A percentile compares a stretch with the other conserved stretches of the same genome.
Evolutionary conservation across 2,797 vertebrate species (phyloP).

Genomic region (Diceros bicornis): DNA sequence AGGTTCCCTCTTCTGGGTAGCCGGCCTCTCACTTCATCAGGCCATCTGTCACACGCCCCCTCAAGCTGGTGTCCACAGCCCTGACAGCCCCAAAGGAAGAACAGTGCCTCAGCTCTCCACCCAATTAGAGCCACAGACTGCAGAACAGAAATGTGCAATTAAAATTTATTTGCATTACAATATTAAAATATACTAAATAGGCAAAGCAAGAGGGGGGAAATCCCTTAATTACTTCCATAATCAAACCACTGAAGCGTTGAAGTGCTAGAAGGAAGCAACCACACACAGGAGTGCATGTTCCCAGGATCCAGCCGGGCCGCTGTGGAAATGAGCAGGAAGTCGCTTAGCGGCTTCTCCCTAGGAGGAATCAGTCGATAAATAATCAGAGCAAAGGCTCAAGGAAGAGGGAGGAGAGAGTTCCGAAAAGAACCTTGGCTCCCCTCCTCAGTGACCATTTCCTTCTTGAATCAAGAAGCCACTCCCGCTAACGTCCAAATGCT

Average conservation of each 20-base stretch:
- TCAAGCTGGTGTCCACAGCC: not conserved
- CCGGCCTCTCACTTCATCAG: not conserved
- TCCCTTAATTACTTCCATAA: conserved; percentile 70
- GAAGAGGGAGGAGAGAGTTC: not conserved
- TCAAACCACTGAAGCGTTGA: conserved; percentile 1
- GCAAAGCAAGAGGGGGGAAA: not conserved
- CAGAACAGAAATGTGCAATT: conserved; percentile 33
- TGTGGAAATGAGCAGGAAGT: conserved; percentile 47
- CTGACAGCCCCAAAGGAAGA: not conserved
- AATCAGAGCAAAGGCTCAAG: not conserved
- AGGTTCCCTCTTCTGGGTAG: not conserved
- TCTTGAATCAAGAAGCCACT: not conserved
- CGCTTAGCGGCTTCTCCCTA: not conserved
- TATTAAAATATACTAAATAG: conserved; percentile 69
- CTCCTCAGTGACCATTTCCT: not conserved
- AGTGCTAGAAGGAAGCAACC: conserved; percentile 50
- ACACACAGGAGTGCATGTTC: not conserved
- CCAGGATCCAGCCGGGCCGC: not conserved
- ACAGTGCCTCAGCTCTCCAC: not conserved
- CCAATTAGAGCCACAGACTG: not conserved
- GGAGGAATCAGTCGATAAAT: not conserved
- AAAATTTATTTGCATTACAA: conserved; percentile 48
- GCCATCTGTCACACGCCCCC: not conserved
- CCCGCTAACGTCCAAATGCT: not conserved
- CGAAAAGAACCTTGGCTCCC: not conserved